Base-by-base conservation (phyloP, 1,140 invertebrate genomes). In the Triops cancriformis region DNA sequence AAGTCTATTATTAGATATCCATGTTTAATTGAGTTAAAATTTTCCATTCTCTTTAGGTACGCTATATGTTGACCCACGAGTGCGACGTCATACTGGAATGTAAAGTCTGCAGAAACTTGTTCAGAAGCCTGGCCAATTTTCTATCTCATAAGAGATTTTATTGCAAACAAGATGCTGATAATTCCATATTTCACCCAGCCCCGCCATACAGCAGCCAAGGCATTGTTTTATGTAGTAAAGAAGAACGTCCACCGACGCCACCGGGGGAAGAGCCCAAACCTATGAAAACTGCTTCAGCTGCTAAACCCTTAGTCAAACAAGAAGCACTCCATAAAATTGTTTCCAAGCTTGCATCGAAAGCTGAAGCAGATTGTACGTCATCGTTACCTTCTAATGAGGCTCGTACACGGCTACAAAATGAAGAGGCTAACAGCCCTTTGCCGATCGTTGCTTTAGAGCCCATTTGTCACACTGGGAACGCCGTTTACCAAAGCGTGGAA, bases 31-130 rank as follows among this genome's bases (percentile, higher is more conserved):
- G 10, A 14, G 18, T 64, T 64, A 10, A 73, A 28, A 80, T 85
- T 84, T 80, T 72, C 79, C 78, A 77, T 81, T 74, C 72, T 73
- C 86, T 87, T 77, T 85, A 93, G 90, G 86, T 94, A 23, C 88
- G 89, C 80, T 85, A 89, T 73, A 83, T 94, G 51, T 84, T 96
- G 9, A 84, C 88, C 18, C 88, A 91, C 82, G 93, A 95, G 86
- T 94, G 93, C 86, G 91, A 93, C 83, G 83, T 94, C 72, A 88
- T 96, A 80, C 91, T 93, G 82, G 94, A 96, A 84, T 96, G 94
- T 83, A 90, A 90, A 83, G 88, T 93, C 31, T 96, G 94, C 83
- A 86, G 89, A n/a, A 94, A 90, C 83, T 86, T 96, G 81, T 95
- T 94, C 84, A 87, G 94, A 81, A 92, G 91, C 82, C 85, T 95